Conservation (phyloP, 2,113 vertebrate genomes). For the Lampris megalopsis region DNA sequence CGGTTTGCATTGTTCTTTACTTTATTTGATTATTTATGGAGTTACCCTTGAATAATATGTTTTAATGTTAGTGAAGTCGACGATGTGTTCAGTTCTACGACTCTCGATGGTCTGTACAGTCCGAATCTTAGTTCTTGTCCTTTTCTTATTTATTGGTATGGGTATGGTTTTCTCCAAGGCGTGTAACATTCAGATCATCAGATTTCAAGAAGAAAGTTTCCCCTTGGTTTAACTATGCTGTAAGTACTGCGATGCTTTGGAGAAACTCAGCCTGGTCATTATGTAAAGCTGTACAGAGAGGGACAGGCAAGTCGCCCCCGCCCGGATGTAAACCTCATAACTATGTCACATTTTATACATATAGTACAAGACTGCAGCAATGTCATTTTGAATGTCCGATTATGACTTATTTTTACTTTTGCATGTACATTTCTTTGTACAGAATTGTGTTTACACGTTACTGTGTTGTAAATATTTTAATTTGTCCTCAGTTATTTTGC, state of each 20-base stretch:
- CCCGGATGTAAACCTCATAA: slow-evolving; percentile 88
- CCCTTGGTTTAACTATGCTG: slow-evolving; percentile 20
- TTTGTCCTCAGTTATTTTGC: slow-evolving; percentile 96
- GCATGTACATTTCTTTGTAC: slow-evolving; percentile 99
- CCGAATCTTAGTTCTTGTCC: slow-evolving; percentile 75
- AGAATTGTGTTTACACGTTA: slow-evolving; percentile 94
- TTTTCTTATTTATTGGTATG: slow-evolving; percentile 75
- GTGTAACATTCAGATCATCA: slow-evolving; percentile 27
- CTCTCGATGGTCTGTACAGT: slow-evolving; percentile 75
- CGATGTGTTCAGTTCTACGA: slow-evolving; percentile 40
- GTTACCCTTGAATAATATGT: slow-evolving; percentile 35
- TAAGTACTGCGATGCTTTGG: slow-evolving; percentile 58
- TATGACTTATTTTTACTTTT: slow-evolving; percentile 90
- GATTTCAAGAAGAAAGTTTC: slow-evolving; percentile 14
- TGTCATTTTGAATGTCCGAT: slow-evolving; percentile 83
- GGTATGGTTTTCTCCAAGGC: slow-evolving; percentile 61
- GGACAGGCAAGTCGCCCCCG: slow-evolving; percentile 66
- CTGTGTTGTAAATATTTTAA: slow-evolving; percentile 95
- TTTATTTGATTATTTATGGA: slow-evolving; percentile 51
- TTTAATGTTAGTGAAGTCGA: slow-evolving; percentile 38
- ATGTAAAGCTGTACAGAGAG: slow-evolving; percentile 96
- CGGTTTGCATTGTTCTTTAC: slow-evolving; percentile 5
- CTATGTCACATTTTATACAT: slow-evolving; percentile 86
- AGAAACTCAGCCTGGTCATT: slow-evolving; percentile 44
- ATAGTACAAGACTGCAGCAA: slow-evolving; percentile 75